These are phyloP conservation scores for Sciaenops ocellatus DNA, from an alignment of 2,797 vertebrate genomes.

Conservation along the genomic window DNA sequence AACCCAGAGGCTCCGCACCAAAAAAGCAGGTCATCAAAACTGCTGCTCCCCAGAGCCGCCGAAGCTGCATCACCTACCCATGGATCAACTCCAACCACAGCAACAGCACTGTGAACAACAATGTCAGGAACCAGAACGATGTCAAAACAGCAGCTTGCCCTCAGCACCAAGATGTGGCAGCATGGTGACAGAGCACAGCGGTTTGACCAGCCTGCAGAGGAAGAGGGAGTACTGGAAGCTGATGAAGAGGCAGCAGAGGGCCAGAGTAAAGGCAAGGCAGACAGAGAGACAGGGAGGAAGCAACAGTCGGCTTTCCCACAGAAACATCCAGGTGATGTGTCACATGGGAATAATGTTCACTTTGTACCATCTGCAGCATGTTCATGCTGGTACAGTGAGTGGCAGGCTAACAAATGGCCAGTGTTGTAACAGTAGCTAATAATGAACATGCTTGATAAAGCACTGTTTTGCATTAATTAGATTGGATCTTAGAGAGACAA, in stretches of 20 bases:
- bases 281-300: slow-evolving; percentile 47
- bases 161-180: neutral
- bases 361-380: neutral
- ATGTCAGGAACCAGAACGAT: neutral
- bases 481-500: neutral
- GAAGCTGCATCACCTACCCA: slow-evolving; percentile 56
- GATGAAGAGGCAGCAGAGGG: slow-evolving; percentile 88
- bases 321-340: slow-evolving; percentile 70
- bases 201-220: slow-evolving; percentile 75
- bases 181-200: neutral
- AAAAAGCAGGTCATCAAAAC: slow-evolving; percentile 41
- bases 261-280: slow-evolving; percentile 77
- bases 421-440: neutral
- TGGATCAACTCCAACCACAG: slow-evolving; percentile 5
- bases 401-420: neutral
- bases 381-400: neutral
- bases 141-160: neutral
- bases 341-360: neutral
- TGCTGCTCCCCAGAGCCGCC: slow-evolving; percentile 63
- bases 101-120: slow-evolving; percentile 15
- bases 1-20: slow-evolving; percentile 51
- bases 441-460: neutral
- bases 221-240: slow-evolving; percentile 89
- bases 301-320: slow-evolving; percentile 31
- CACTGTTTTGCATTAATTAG: neutral